Base-by-base conservation (phyloP, 2,888 invertebrate genomes). In the Dione juno region DNA sequence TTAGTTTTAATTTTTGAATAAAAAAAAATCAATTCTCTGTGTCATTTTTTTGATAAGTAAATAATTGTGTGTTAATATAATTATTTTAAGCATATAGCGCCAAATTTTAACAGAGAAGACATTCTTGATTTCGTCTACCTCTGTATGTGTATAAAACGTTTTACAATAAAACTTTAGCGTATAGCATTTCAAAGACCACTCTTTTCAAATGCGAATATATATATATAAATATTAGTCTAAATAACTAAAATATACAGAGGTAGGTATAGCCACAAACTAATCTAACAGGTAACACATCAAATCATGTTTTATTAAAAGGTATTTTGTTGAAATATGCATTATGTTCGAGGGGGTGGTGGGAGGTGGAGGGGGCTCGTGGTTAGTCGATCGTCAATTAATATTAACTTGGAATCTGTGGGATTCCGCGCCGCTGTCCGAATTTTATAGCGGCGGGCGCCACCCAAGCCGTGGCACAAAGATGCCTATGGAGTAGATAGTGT, bases 391-490 rank as follows among this genome's bases (percentile, higher is more conserved):
- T 89, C 92, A 92, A 93, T 92, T 92, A 93, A 92, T 93, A 92
- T 92, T 88, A 89, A 92, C 83, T 88, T 85, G 90, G 89, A 92
- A 92, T 92, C 92, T 92, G 92, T 92, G 90, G 92, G 92, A 93
- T 92, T 93, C 92, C 90, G 88, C 92, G 90, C 89, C 90, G 90
- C 88, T 87, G 91, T 90, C 91, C 92, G 91, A 92, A 92, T 92
- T 93, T 92, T 93, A 93, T 93, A 90, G 92, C 88, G 90, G 86
- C 89, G 86, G 92, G 92, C 92, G 92, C 92, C 92, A 92, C 92
- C 92, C 92, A 92, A 84, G 90, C 90, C 78, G 86, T 71, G 79
- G 84, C 14, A 78, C 79, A 84, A 50, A 45, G 74, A 10, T 19
- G 54, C 0, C 10, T 0, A 63, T 85, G 75, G 89, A 91, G 87